Evolutionary conservation across 2,797 vertebrate genomes (phyloP), one percentile per base, ranked within the genome.

Genomic region (Nannoperca australis): DNA sequence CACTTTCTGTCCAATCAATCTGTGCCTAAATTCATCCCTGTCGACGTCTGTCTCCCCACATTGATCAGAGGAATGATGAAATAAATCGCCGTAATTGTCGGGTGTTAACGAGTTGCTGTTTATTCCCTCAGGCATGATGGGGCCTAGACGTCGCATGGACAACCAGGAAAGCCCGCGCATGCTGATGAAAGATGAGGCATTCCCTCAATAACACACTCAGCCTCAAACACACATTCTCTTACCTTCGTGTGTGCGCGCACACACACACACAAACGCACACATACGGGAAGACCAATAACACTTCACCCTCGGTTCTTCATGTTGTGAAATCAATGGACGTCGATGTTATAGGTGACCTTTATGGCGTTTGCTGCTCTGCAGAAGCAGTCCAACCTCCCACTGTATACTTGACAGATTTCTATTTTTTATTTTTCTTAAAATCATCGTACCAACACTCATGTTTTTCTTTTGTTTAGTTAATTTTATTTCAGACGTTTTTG

Each of bases 131-230:
- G 95, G 90, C 88, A 92, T 95, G 93, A 94, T 95, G 94, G 95
- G 91, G 64, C 93, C 92, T 49, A 86, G 95, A 75, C 93, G 91
- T 59, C 91, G 91, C 13, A 87, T 94, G 87, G 94, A 94, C 73
- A 94, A 95, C 91, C 94, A 95, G 91, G 94, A 95, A 67, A 94
- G 93, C 80, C 93, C 90, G 0, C 93, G 93, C 88, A 91, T 95
- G 95, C 83, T 94, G 88, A 94, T 94, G 87, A 95, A 95, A 93
- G 95, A 95, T 1, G 89, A 95, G 87, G 84, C 90, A 20, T 95
- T 95, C 88, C 94, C 94, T 84, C 92, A 93, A 74, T 94, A 90
- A 93, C 73, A 27, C 81, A 79, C 83, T 76, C 75, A 4, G 54
- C 67, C 67, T 73, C 76, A 73, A 80, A 83, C 73, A 79, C 74